These are phyloP conservation scores for Charaxes varanes DNA, from an alignment of 1,140 invertebrate genomes.

Conservation along the genomic window DNA sequence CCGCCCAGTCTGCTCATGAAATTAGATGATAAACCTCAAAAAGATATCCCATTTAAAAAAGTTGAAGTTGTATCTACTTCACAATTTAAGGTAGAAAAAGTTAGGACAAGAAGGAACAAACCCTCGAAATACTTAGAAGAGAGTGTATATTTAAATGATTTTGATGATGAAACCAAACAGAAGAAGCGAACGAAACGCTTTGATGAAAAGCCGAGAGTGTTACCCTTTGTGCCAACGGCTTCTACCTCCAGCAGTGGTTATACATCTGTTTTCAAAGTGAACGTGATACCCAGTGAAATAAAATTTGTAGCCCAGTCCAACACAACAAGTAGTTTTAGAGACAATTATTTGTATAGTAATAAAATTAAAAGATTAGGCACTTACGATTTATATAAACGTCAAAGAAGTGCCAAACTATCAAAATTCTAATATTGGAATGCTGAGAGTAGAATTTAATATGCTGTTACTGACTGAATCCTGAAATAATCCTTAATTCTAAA, in stretches of 20 bases:
- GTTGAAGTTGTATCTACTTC: slow-evolving; percentile 42
- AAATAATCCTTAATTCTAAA: too few relatives aligned
- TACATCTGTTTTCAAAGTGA: slow-evolving; percentile 57
- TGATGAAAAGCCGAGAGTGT: slow-evolving; percentile 47
- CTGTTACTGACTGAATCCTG: too few relatives aligned
- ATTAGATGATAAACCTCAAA: slow-evolving; percentile 43
- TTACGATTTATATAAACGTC: slow-evolving; percentile 50
- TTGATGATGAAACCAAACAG: slow-evolving; percentile 15
- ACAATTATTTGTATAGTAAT: slow-evolving; percentile 39
- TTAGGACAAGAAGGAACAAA: slow-evolving; percentile 36
- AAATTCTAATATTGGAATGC: slow-evolving; percentile 42
- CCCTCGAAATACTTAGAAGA: slow-evolving; percentile 62
- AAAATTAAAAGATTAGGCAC: slow-evolving; percentile 45
- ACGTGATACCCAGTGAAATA: slow-evolving; percentile 35
- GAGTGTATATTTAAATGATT: slow-evolving; percentile 55
- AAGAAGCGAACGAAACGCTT: slow-evolving; percentile 37
- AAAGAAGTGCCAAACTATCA: slow-evolving; percentile 49
- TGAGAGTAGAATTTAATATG: too few relatives aligned
- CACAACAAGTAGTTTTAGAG: slow-evolving; percentile 40
- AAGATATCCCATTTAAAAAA: slow-evolving; percentile 23
- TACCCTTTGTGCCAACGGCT: slow-evolving; percentile 53
- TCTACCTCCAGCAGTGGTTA: slow-evolving; percentile 47
- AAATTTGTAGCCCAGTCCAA: slow-evolving; percentile 46
- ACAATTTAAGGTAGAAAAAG: slow-evolving; percentile 46
- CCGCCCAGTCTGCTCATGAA: slow-evolving; percentile 36